Evolutionary conservation across 2,797 vertebrate species (phyloP).

Genomic region (Hydrolagus colliei): DNA sequence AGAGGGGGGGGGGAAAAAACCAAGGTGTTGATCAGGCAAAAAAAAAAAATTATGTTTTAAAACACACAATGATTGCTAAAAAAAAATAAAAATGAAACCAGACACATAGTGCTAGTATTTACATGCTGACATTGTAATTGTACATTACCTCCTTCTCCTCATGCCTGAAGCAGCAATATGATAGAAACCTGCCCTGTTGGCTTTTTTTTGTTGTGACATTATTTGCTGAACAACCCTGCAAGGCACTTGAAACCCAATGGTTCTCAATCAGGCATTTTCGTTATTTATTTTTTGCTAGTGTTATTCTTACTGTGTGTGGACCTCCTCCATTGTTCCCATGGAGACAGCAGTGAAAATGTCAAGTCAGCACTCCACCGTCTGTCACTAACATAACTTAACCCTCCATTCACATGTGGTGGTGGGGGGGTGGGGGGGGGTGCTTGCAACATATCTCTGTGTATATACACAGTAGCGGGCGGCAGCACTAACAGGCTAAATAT

Average conservation of each 20-base stretch:
- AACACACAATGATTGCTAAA: neutral
- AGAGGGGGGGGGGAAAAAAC: neutral
- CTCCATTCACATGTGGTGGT: constrained; percentile 27
- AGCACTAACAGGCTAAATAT: neutral
- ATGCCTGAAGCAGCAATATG: neutral
- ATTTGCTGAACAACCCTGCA: constrained; percentile 4
- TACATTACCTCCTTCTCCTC: neutral
- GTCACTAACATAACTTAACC: constrained; percentile 27
- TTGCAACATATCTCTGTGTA: neutral
- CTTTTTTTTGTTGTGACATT: neutral
- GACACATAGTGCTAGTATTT: neutral
- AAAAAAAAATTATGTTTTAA: constrained; percentile 27
- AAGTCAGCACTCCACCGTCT: constrained; percentile 28
- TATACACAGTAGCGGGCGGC: constrained; percentile 14
- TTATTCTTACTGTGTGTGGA: constrained; percentile 40
- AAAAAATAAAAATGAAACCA: neutral
- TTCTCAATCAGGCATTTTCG: constrained; percentile 19
- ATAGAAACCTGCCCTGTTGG: neutral
- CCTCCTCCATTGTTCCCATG: constrained; percentile 77
- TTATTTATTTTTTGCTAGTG: neutral
- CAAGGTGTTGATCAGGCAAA: neutral
- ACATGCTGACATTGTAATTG: too few species aligned
- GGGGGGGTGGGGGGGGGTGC: neutral
- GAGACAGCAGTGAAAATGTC: constrained; percentile 67
- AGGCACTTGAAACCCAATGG: constrained; percentile 20